phyloP scores from a whole-genome alignment of 2,797 vertebrate genomes.

The Pseudochromis fuscus region DNA sequence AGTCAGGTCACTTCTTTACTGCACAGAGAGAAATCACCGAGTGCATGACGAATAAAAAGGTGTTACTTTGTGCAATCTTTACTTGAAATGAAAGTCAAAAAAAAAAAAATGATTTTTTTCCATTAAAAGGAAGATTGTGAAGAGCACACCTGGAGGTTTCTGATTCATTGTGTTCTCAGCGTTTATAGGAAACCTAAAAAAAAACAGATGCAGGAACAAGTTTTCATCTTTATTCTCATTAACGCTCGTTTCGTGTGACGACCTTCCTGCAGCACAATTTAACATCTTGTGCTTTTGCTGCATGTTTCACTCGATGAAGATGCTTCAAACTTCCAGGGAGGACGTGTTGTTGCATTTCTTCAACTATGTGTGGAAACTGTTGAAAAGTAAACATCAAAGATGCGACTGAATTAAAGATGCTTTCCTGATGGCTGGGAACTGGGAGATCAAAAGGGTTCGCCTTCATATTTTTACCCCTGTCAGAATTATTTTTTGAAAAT shows the following conservation, averaged over 20 bases:
- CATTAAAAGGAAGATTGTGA: constrained; percentile 23
- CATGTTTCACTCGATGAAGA: not conserved
- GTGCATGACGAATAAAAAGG: constrained; percentile 2
- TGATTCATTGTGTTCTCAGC: constrained; percentile 41
- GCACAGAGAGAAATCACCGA: constrained; percentile 22
- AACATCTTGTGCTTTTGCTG: not conserved
- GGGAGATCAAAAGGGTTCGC: not conserved
- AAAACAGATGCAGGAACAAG: constrained; percentile 21
- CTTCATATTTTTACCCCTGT: not conserved
- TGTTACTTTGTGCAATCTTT: not conserved
- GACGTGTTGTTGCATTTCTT: not conserved
- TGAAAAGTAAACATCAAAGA: constrained; percentile 18
- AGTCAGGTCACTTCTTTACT: constrained; percentile 16
- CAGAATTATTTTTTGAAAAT: not conserved
- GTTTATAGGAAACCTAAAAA: constrained; percentile 40
- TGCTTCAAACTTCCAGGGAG: not conserved
- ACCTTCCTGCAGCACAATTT: constrained; percentile 15
- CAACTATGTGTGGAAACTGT: not conserved
- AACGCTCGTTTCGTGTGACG: constrained; percentile 17
- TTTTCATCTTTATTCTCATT: constrained; percentile 34
- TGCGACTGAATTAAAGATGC: not conserved
- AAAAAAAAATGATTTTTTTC: constrained; percentile 36
- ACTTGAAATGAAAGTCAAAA: constrained; percentile 13
- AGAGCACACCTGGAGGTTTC: constrained; percentile 25
- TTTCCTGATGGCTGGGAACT: not conserved